phyloP scores from a whole-genome alignment of 2,113 vertebrate genomes.

The Neoarius graeffei region DNA sequence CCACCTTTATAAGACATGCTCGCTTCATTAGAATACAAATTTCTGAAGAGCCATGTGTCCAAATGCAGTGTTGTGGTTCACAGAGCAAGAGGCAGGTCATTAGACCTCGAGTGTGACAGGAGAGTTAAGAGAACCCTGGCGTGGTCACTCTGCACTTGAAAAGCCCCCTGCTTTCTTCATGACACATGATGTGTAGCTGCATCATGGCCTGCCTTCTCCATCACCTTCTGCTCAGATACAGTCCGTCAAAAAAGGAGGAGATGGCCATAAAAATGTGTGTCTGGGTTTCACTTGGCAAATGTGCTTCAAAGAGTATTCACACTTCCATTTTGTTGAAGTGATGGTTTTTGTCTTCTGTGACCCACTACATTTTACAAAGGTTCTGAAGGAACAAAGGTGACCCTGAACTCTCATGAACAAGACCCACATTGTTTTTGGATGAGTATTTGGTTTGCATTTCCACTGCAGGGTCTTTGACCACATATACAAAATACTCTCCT shows the following conservation, averaged over 20 bases:
- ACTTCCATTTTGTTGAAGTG: background rate
- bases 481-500: background rate
- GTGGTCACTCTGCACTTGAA: conserved; percentile 45
- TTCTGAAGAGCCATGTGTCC: conserved; percentile 30
- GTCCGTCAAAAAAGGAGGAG: conserved; percentile 14
- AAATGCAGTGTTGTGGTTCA: conserved; percentile 14
- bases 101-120: conserved; percentile 45
- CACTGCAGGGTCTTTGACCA: background rate
- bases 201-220: background rate
- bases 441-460: background rate
- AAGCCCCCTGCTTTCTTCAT: conserved; percentile 36
- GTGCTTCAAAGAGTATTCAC: conserved; percentile 22
- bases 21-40: conserved; percentile 12
- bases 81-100: conserved; percentile 22
- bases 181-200: conserved; percentile 36
- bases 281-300: conserved; percentile 21
- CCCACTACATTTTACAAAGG: background rate
- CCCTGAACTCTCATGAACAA: background rate
- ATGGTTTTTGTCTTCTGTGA: background rate
- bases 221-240: conserved; percentile 37
- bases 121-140: conserved; percentile 44
- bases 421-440: background rate
- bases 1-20: background rate
- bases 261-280: background rate
- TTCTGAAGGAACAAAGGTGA: background rate